phyloP scores from a whole-genome alignment of 2,113 vertebrate genomes.

The Pelecanus crispus region DNA sequence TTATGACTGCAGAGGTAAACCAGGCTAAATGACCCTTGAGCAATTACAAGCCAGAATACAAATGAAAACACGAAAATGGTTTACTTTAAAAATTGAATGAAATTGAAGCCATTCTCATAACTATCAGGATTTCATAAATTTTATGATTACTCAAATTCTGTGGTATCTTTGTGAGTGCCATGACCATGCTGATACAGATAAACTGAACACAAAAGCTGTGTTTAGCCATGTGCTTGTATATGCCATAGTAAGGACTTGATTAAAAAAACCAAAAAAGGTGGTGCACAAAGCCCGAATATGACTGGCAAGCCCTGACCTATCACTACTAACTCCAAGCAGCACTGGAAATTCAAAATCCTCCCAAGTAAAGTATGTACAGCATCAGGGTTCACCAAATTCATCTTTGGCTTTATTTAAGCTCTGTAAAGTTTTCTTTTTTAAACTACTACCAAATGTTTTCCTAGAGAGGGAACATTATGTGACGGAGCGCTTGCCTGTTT shows the following conservation, averaged over 20 bases:
- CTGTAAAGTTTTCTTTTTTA: slow-evolving; percentile 44
- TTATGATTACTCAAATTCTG: neutral
- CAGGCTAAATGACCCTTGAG: neutral
- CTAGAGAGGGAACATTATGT: slow-evolving; percentile 39
- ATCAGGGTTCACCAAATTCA: neutral
- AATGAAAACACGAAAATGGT: neutral
- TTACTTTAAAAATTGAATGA: neutral
- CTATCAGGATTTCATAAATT: neutral
- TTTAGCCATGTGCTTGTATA: neutral
- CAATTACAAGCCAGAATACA: neutral
- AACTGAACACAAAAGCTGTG: neutral
- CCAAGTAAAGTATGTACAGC: neutral
- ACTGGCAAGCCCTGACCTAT: neutral
- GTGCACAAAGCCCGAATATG: neutral
- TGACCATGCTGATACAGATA: neutral
- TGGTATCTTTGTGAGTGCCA: neutral
- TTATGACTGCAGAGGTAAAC: neutral
- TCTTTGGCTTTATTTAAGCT: neutral
- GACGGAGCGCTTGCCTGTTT: neutral
- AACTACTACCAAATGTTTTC: slow-evolving; percentile 57
- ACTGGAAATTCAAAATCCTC: neutral
- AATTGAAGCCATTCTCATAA: neutral
- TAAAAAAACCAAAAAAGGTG: neutral
- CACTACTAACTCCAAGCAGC: neutral
- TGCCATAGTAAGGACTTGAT: neutral